Conservation (phyloP, 2,113 vertebrate genomes). For the Pluvialis apricaria region DNA sequence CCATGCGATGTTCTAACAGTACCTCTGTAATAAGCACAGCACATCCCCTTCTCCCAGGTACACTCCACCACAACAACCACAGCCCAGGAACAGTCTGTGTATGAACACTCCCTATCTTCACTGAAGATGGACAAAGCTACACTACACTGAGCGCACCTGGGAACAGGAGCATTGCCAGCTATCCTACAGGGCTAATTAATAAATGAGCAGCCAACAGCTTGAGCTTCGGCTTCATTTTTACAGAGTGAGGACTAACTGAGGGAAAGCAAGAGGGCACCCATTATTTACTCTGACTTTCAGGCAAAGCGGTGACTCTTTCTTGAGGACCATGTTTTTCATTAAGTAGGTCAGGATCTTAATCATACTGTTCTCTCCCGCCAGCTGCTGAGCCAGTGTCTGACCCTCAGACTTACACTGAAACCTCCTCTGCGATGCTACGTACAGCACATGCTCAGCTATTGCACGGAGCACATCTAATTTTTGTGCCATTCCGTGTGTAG, state of each 20-base stretch:
- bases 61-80: no score
- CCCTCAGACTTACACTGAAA: neutral
- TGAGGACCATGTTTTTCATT: neutral
- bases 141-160: neutral
- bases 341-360: neutral
- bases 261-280: neutral
- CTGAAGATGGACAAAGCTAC: neutral
- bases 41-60: neutral
- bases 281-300: neutral
- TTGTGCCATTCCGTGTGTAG: accelerated
- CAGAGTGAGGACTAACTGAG: neutral
- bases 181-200: neutral
- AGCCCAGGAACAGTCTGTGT: neutral
- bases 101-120: accelerated
- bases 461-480: neutral
- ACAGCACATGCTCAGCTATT: neutral
- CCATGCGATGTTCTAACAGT: accelerated
- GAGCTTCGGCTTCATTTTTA: neutral
- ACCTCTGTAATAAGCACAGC: neutral
- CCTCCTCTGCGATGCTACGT: neutral
- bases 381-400: neutral
- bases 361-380: neutral
- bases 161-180: neutral
- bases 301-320: neutral
- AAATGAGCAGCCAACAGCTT: neutral